A percentile compares a stretch with the other conserved stretches of the same genome.
Conservation (phyloP, 2,888 invertebrate species). For the Tholera decimalis region DNA sequence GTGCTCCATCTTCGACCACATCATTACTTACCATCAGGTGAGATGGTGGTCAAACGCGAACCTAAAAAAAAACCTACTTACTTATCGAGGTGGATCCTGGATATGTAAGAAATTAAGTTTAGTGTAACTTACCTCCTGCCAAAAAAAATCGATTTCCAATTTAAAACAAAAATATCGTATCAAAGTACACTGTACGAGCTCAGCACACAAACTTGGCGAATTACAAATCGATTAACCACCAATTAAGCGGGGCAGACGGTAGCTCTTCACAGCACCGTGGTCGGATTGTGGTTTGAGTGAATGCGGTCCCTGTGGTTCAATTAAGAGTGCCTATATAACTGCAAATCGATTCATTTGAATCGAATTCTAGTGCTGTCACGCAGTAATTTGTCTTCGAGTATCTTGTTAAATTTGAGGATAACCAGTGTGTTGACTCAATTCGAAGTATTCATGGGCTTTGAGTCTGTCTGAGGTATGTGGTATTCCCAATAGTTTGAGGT, state of each 20-base stretch:
- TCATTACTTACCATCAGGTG: too few species aligned
- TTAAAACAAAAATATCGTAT: constrained; percentile 30
- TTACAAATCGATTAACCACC: constrained; percentile 73
- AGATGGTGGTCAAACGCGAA: too few species aligned
- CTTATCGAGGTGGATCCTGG: neutral
- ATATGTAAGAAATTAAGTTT: too few species aligned
- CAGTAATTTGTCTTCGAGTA: constrained; percentile 60
- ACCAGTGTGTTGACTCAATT: constrained; percentile 47
- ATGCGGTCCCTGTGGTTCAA: constrained; percentile 65
- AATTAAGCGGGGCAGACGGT: constrained; percentile 69
- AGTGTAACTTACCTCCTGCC: neutral
- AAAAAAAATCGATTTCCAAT: constrained; percentile 1
- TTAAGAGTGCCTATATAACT: constrained; percentile 66
- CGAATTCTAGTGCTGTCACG: constrained; percentile 58
- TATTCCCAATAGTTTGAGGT: neutral
- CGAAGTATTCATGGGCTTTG: constrained; percentile 6
- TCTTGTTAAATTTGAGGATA: constrained; percentile 46
- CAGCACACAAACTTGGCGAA: constrained; percentile 59
- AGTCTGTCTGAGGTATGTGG: constrained; percentile 1
- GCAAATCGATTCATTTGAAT: constrained; percentile 65
- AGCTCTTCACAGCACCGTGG: constrained; percentile 65
- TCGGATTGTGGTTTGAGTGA: constrained; percentile 63
- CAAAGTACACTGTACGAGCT: constrained; percentile 35
- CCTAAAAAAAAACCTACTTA: too few species aligned
- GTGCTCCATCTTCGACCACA: too few species aligned